phyloP scores from a whole-genome alignment of 2,113 vertebrate genomes.

The Mungos mungo region DNA sequence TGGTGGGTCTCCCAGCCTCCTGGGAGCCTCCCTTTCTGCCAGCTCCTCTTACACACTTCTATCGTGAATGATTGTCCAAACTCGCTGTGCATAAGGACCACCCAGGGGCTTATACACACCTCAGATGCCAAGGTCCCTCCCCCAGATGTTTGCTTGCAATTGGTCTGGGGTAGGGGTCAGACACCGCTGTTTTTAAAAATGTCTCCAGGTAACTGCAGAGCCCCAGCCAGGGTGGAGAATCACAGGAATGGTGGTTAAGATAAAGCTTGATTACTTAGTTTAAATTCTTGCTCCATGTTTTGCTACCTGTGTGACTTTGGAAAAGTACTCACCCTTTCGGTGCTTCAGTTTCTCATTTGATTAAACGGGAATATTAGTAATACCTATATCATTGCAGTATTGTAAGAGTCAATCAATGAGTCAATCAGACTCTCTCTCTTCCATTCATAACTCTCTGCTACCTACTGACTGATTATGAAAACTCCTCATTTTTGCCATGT shows the following conservation, averaged over 20 bases:
- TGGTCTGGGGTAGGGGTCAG: background rate
- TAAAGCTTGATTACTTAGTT: background rate
- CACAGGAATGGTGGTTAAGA: background rate
- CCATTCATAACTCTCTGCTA: background rate
- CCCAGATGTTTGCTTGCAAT: background rate
- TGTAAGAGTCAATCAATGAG: background rate
- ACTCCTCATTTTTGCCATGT: background rate
- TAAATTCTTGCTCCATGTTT: background rate
- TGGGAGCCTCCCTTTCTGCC: background rate
- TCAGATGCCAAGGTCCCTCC: background rate
- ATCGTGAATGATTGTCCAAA: background rate
- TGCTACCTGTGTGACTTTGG: background rate
- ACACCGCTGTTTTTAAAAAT: background rate
- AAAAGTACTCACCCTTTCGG: background rate
- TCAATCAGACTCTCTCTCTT: background rate
- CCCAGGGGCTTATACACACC: background rate
- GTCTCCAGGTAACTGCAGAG: background rate
- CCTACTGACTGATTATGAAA: background rate
- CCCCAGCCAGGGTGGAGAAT: background rate
- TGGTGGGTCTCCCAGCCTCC: background rate
- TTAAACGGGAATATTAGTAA: background rate
- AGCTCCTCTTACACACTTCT: background rate
- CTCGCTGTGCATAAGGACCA: background rate
- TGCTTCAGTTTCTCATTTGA: background rate
- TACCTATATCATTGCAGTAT: background rate